These are phyloP conservation scores for Ceriagrion tenellum DNA, from an alignment of 2,888 invertebrate genomes.

Conservation along the genomic window DNA sequence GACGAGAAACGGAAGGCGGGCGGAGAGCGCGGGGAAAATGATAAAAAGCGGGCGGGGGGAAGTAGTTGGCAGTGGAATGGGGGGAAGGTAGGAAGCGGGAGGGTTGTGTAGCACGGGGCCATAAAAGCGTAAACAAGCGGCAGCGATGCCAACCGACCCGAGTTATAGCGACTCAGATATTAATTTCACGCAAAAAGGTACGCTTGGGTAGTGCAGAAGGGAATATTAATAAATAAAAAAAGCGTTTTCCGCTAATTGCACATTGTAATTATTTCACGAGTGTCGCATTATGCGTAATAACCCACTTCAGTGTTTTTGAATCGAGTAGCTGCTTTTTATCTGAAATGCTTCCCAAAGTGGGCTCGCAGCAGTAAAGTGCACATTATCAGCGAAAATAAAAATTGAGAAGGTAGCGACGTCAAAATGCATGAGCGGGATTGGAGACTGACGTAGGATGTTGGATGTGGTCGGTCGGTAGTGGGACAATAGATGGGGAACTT, in stretches of 20 bases:
- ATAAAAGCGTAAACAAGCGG: conserved; percentile 3
- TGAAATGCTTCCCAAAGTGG: not conserved
- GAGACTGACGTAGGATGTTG: not conserved
- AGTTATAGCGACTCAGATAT: not conserved
- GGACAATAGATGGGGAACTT: not conserved
- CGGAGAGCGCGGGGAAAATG: not conserved
- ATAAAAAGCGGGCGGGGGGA: not conserved
- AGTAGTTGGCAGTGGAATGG: too few relatives aligned
- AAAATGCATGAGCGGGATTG: not conserved
- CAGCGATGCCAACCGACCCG: not conserved
- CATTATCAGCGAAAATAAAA: not conserved
- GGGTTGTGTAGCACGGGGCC: not conserved
- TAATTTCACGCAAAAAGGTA: not conserved
- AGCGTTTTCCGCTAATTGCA: not conserved
- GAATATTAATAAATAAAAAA: conserved; percentile 9
- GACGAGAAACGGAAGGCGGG: not conserved
- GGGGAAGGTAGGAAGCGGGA: too few relatives aligned
- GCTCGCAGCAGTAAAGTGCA: not conserved
- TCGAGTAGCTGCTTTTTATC: not conserved
- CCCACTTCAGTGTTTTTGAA: not conserved
- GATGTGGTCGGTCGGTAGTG: not conserved
- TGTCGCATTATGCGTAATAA: not conserved
- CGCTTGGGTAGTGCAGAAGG: not conserved
- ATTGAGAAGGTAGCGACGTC: not conserved
- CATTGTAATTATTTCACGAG: not conserved